Evolutionary conservation across 2,113 vertebrate genomes (phyloP).

Genomic region (Semicossyphus pulcher): DNA sequence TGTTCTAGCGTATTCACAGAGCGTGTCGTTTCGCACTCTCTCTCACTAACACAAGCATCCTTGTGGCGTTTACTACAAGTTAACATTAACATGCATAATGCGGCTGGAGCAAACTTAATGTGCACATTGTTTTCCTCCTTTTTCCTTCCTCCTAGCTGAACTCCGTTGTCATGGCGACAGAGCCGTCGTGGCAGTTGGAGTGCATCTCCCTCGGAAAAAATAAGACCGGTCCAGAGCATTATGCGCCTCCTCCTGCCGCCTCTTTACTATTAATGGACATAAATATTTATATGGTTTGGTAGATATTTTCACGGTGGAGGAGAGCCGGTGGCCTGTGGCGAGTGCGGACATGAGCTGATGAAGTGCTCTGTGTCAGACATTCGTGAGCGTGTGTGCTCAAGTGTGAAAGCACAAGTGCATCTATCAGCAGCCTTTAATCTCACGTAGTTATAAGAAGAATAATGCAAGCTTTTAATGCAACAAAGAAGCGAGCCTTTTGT

Average conservation of each 20-base stretch:
- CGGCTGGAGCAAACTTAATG: constrained; percentile 31
- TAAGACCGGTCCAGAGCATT: constrained; percentile 61
- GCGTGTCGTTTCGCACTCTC: neutral
- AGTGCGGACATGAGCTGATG: constrained; percentile 71
- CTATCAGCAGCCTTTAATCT: constrained; percentile 32
- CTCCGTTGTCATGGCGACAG: constrained; percentile 81
- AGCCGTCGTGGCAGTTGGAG: constrained; percentile 71
- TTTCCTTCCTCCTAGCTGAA: constrained; percentile 58
- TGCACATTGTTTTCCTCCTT: constrained; percentile 28
- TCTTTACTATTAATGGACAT: constrained; percentile 83
- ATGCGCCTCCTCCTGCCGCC: constrained; percentile 64
- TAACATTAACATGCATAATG: constrained; percentile 48
- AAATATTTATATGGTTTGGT: constrained; percentile 79
- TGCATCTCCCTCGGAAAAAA: constrained; percentile 65
- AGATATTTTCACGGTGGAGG: constrained; percentile 61
- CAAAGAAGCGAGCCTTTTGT: constrained; percentile 25
- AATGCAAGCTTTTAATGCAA: constrained; percentile 25
- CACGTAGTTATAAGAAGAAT: constrained; percentile 28
- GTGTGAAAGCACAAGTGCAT: constrained; percentile 28
- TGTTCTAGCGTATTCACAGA: neutral
- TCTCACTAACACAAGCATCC: constrained; percentile 10
- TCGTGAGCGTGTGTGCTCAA: constrained; percentile 38
- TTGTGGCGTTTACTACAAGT: constrained; percentile 22
- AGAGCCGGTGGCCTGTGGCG: constrained; percentile 61
- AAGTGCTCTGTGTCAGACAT: constrained; percentile 65